These are phyloP conservation scores for Corvus hawaiiensis DNA, from an alignment of 2,113 vertebrate genomes.

Conservation along the genomic window DNA sequence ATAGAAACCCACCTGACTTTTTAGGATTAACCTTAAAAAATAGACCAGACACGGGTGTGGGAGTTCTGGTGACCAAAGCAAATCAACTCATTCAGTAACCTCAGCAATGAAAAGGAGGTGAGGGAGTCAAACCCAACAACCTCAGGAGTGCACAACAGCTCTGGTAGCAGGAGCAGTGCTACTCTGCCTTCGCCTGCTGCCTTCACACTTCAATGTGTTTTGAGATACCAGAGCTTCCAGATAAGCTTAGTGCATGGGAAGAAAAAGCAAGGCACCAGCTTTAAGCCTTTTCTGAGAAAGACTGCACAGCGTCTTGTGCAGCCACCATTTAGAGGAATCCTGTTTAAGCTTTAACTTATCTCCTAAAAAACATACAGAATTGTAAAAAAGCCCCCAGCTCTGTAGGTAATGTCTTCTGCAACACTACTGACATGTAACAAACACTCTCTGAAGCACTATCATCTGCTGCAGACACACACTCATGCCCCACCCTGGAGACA, in stretches of 20 bases:
- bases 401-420: background rate
- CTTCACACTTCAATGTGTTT: background rate
- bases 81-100: background rate
- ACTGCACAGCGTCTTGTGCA: background rate
- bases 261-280: background rate
- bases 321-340: background rate
- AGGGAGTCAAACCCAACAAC: background rate
- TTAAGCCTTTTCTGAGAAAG: background rate
- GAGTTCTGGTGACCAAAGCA: background rate
- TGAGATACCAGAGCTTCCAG: background rate
- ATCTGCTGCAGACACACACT: background rate
- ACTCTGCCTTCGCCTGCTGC: background rate
- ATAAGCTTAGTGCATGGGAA: background rate
- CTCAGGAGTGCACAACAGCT: background rate
- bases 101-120: background rate
- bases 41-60: background rate
- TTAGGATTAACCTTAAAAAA: background rate
- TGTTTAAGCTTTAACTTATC: background rate
- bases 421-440: background rate
- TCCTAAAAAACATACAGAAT: background rate
- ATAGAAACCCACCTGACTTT: background rate
- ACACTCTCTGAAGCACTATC: background rate
- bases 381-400: background rate
- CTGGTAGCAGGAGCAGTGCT: background rate
- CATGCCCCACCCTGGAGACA: conserved; percentile 8